Evolutionary conservation across 2,113 vertebrate species (phyloP).

Genomic region (Catharus minimus): DNA sequence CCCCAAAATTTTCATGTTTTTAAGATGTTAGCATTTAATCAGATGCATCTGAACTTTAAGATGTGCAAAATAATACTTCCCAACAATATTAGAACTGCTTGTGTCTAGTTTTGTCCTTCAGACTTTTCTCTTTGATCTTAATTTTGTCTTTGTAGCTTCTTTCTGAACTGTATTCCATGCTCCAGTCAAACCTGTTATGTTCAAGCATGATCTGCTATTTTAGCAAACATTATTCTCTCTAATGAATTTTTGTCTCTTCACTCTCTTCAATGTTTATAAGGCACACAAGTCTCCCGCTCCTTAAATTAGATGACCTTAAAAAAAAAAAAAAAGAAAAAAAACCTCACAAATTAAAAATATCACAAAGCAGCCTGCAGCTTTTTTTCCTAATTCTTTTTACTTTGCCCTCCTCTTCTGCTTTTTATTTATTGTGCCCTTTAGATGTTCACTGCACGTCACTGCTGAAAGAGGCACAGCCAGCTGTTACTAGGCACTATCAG

Average conservation of each 20-base stretch:
- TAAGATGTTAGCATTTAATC: background rate
- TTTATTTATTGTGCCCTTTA: background rate
- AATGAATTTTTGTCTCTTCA: background rate
- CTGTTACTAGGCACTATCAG: background rate
- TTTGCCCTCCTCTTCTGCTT: background rate
- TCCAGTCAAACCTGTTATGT: background rate
- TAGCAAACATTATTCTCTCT: background rate
- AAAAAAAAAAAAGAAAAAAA: background rate
- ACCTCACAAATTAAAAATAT: background rate
- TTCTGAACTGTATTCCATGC: background rate
- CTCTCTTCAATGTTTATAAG: background rate
- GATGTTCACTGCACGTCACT: background rate
- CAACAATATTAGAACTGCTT: background rate
- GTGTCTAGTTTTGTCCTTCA: background rate
- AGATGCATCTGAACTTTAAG: background rate
- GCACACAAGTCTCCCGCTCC: background rate
- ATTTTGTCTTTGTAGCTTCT: background rate
- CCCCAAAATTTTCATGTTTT: background rate
- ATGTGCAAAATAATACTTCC: background rate
- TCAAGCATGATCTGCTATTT: background rate
- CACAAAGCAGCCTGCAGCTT: background rate
- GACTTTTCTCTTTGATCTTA: background rate
- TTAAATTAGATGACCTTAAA: background rate
- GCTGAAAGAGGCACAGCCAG: background rate
- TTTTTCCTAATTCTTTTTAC: background rate